Base-by-base conservation (phyloP, 2,113 vertebrate species). In the Dascyllus trimaculatus region DNA sequence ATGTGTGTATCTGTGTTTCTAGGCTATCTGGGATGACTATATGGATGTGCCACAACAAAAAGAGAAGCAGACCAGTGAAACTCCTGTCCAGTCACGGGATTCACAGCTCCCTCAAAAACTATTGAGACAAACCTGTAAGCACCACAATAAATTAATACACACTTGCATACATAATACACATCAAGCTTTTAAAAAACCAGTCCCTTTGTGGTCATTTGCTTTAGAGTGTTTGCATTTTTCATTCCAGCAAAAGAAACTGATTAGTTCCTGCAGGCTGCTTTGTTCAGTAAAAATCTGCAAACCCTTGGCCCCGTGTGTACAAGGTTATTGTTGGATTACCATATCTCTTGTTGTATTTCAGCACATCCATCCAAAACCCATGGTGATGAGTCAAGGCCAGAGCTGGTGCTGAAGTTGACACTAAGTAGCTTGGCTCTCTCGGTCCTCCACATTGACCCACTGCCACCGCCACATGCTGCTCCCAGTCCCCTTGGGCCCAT, bases 391-490 rank as follows among this genome's bases (percentile, higher is more conserved):
- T 98, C 97, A 21, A 95, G 96, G 84, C 98, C 98, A 64, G 97
- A 99, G 91, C 92, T 99, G 32, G 95, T 99, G 82, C 95, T 98
- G 69, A 95, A 93, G 91, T 89, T 99, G 78, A 92, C 94, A 8
- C 83, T 99, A 82, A 95, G 96, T 78, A 94, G 94, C 80, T 91
- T 98, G 73, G 97, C 96, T 25, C 25, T 97, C 46, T 97, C 96
- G 6, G 96, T 99, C 58, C 97, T 99, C 85, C 98, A 99, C 92
- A 97, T 99, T 21, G 98, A 99, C 92, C 98, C 97, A 46, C 94
- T 99, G 70, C 95, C 98, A 73, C 96, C 98, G 22, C 95, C 97
- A 52, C 96, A 98, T 84, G 96, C 96, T 21, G 93, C 96, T 53
- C 66, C 94, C 80, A 97, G 95, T 86, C 96, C 96, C 6, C 93